These are phyloP conservation scores for Cynoglossus semilaevis DNA, from an alignment of 2,113 vertebrate genomes.

Conservation along the genomic window DNA sequence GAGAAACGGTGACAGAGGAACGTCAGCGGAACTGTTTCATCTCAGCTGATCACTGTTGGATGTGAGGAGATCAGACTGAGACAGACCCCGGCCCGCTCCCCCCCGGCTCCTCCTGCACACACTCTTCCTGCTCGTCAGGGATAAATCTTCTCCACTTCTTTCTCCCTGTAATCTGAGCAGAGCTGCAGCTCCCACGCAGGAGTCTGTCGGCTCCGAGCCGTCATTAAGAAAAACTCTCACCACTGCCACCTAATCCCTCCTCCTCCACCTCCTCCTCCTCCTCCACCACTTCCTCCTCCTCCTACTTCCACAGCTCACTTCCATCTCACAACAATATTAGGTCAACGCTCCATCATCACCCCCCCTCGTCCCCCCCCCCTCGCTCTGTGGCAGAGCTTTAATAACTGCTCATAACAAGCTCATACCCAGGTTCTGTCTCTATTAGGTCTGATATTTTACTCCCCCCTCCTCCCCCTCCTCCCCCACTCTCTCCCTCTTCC, in stretches of 20 bases:
- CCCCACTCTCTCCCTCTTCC: too few species aligned
- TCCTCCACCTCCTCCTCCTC: too few species aligned
- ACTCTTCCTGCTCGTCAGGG: too few species aligned
- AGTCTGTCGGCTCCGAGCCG: conserved; percentile 37
- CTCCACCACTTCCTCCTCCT: too few species aligned
- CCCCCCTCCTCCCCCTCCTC: not conserved
- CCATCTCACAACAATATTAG: conserved; percentile 28
- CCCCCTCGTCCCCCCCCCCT: conserved; percentile 26
- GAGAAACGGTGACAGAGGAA: too few species aligned
- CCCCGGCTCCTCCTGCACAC: too few species aligned
- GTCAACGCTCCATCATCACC: conserved; percentile 7
- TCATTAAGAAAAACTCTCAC: conserved; percentile 57
- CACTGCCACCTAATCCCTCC: conserved; percentile 43
- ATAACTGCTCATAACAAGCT: conserved; percentile 26
- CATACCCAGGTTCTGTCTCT: conserved; percentile 6
- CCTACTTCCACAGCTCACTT: conserved; percentile 35
- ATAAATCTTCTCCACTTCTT: conserved; percentile 25
- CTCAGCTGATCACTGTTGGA: too few species aligned
- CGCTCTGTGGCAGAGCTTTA: conserved; percentile 14
- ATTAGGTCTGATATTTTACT: conserved; percentile 20
- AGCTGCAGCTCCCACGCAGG: conserved; percentile 35
- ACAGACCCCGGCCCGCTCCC: too few species aligned
- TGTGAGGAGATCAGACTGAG: too few species aligned
- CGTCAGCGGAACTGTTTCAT: too few species aligned
- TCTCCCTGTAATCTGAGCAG: conserved; percentile 27